phyloP scores from a whole-genome alignment of 2,113 vertebrate genomes.

The Antechinus flavipes region DNA sequence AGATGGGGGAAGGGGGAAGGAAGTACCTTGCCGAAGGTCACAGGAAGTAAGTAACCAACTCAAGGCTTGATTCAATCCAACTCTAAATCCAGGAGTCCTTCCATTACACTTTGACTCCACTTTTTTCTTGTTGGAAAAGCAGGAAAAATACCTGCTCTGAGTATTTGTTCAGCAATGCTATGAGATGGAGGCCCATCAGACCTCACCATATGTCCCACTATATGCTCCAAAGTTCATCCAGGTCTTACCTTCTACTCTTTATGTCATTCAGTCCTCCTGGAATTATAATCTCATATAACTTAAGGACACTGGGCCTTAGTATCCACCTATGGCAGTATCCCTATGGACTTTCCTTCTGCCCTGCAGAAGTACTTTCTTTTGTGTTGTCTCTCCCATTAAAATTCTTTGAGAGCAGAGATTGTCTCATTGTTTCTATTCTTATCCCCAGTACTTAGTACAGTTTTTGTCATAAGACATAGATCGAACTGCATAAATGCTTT shows the following conservation, averaged over 20 bases:
- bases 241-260: not conserved
- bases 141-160: not conserved
- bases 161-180: not conserved
- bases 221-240: not conserved
- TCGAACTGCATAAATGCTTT: not conserved
- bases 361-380: not conserved
- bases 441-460: not conserved
- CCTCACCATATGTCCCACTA: not conserved
- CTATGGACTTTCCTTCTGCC: not conserved
- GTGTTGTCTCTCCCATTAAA: not conserved
- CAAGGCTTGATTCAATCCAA: not conserved
- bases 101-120: not conserved
- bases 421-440: not conserved
- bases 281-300: not conserved
- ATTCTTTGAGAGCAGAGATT: not conserved
- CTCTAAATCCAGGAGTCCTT: not conserved
- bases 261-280: not conserved
- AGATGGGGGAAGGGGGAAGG: too few relatives aligned
- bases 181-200: not conserved
- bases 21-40: too few relatives aligned
- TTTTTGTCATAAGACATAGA: too few relatives aligned
- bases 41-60: not conserved
- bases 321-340: not conserved
- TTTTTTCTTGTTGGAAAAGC: not conserved
- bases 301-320: not conserved